These are phyloP conservation scores for Tokudaia tokunoshimensis DNA, from an alignment of 2,797 vertebrate genomes.

Conservation along the genomic window DNA sequence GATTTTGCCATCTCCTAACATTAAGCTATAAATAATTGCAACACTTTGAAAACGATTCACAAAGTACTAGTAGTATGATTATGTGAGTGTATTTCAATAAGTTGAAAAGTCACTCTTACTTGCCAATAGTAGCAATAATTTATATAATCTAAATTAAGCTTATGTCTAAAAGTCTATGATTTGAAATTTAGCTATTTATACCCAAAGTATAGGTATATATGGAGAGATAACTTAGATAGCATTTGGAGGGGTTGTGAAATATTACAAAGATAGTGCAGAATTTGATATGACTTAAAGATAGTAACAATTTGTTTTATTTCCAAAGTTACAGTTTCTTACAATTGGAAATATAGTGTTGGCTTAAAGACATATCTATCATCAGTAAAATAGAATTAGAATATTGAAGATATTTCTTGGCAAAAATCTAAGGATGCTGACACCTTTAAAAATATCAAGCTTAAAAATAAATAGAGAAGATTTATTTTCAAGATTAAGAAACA, in stretches of 20 bases:
- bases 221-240: too few relatives aligned
- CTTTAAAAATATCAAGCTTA: background rate
- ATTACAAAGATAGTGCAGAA: too few relatives aligned
- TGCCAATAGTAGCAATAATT: background rate
- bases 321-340: background rate
- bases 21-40: background rate
- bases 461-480: background rate
- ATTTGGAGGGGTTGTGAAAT: background rate
- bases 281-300: background rate
- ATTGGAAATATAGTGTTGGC: background rate
- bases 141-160: background rate
- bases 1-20: background rate
- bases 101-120: background rate
- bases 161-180: background rate
- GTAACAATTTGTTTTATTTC: background rate
- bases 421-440: background rate
- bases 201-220: background rate
- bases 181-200: background rate
- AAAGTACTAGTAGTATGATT: background rate
- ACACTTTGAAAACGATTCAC: background rate
- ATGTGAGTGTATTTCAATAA: background rate
- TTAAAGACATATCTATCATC: background rate
- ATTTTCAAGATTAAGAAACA: background rate
- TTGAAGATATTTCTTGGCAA: background rate
- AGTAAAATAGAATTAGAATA: background rate